Evolutionary conservation across 1,140 invertebrate genomes (phyloP).

Genomic region (Dryas iulia): DNA sequence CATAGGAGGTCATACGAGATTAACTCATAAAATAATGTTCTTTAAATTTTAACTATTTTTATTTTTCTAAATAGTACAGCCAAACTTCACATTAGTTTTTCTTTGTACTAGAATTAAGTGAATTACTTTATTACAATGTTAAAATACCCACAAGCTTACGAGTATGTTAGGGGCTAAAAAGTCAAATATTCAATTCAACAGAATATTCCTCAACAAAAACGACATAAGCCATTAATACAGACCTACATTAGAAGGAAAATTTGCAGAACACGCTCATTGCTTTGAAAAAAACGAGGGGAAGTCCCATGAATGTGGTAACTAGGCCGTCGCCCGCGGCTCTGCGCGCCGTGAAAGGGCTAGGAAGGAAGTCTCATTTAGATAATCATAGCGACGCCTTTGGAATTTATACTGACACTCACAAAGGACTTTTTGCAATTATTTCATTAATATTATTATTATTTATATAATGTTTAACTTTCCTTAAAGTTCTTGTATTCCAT

Average conservation of each 20-base stretch:
- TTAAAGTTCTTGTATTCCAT: no score
- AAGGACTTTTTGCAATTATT: background rate
- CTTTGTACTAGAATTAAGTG: no score
- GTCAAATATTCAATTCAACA: background rate
- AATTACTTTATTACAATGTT: no score
- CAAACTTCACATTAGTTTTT: no score
- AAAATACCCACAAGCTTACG: no score
- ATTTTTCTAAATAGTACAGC: no score
- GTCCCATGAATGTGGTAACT: slow-evolving; percentile 1
- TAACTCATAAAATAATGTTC: no score
- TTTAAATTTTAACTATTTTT: no score
- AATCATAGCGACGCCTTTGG: background rate
- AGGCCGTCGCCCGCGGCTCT: slow-evolving; percentile 13
- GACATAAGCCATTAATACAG: background rate
- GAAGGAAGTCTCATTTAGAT: background rate
- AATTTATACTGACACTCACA: background rate
- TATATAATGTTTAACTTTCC: no score
- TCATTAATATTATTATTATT: background rate
- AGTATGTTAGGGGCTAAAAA: no score
- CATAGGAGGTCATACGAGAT: no score
- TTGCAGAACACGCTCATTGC: background rate
- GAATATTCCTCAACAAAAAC: background rate
- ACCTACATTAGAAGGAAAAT: background rate
- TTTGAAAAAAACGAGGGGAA: background rate
- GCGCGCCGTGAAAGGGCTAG: slow-evolving; percentile 1